Evolutionary conservation across 2,113 vertebrate species (phyloP).

Genomic region (Bos javanicus): DNA sequence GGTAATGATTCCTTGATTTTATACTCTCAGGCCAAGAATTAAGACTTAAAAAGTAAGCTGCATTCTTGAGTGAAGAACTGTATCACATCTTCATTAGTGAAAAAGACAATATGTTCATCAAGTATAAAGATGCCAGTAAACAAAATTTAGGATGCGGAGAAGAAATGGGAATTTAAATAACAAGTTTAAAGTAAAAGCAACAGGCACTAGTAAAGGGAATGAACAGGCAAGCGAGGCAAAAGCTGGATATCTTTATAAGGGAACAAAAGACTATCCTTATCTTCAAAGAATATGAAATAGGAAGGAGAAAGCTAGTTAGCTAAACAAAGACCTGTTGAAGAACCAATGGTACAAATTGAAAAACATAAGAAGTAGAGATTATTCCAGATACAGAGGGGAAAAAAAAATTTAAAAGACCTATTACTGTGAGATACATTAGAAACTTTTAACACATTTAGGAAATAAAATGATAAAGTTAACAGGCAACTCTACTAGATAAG

Average conservation of each 20-base stretch:
- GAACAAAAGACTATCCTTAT: background rate
- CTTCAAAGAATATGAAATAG: background rate
- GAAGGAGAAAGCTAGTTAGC: background rate
- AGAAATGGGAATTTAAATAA: background rate
- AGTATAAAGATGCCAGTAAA: background rate
- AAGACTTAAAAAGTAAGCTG: slow-evolving; percentile 14
- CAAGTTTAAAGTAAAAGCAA: slow-evolving; percentile 24
- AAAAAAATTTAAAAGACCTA: background rate
- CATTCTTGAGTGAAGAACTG: background rate
- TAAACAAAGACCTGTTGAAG: background rate
- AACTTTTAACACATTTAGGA: background rate
- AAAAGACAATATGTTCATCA: background rate
- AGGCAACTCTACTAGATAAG: background rate
- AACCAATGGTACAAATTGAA: background rate
- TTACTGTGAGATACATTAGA: background rate
- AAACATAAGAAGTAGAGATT: background rate
- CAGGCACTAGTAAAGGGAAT: background rate
- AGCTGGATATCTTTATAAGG: background rate
- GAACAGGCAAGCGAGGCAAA: background rate
- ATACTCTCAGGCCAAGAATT: background rate
- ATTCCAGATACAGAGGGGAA: background rate
- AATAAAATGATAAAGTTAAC: background rate
- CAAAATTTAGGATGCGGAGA: background rate
- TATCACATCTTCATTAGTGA: background rate
- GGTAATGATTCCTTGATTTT: background rate